Base-by-base conservation (phyloP, 2,113 vertebrate genomes). In the Candoia aspera region DNA sequence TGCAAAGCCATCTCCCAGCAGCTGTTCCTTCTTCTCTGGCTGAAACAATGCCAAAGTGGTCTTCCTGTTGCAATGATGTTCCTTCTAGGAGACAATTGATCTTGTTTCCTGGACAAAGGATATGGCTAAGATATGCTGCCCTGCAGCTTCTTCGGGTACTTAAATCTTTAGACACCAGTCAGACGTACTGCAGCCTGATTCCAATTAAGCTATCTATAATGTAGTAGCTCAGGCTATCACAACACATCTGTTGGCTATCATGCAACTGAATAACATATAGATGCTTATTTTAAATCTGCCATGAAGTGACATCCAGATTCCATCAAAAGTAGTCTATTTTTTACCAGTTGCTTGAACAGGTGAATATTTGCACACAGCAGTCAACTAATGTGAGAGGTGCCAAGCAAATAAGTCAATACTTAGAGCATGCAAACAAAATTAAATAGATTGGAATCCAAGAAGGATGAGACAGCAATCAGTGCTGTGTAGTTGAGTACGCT, bases 391-490 rank as follows among this genome's bases (percentile, higher is more conserved):
- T n/a, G 37, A 95, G 46, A 58, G 88, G 59, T 91, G 91, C 46
- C 46, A 94, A 94, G 73, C 88, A 62, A 94, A 93, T 94, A 68
- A 94, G 95, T 91, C 57, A 86, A 58, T 59, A 9, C 79, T 37
- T 93, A 93, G 93, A 95, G 89, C 92, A 94, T 94, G 62, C 93
- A 91, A 96, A 54, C 85, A 84, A 93, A 95, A 96, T 49, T 62
- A 96, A 96, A 94, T 62, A 93, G 90, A 93, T 95, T 93, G 21
- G 92, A 92, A 94, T 95, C 91, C 91, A 95, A 95, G 92, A 95
- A 89, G 24, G 53, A 93, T 90, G 94, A 94, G 95, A 91, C 0
- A 95, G 92, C 64, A 94, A 92, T 92, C 94, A 92, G 90, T 88
- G 92, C 88, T 94, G 93, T 94, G 60, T 93, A 93, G 91, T 95